Percentiles rank a stretch among this genome's conserved stretches.
phyloP scores from a whole-genome alignment of 2,888 invertebrate genomes.

The Pandemis corylana region DNA sequence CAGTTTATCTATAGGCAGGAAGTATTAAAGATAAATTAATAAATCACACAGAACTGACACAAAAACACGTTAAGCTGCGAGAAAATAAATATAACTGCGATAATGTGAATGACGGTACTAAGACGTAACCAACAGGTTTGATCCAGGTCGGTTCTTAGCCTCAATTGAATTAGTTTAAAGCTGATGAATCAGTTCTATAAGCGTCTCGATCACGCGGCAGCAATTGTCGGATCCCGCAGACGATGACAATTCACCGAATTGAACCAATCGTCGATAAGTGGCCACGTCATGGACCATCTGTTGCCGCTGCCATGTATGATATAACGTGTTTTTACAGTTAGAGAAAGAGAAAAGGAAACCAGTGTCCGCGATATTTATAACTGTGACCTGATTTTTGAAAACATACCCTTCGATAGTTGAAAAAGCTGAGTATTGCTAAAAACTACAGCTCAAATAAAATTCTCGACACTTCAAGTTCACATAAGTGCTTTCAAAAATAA shows the following conservation, averaged over 20 bases:
- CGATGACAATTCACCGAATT: constrained; percentile 33
- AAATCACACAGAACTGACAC: neutral
- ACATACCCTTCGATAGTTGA: too few relatives aligned
- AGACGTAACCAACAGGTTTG: constrained; percentile 14
- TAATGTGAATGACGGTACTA: neutral
- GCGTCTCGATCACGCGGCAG: constrained; percentile 29
- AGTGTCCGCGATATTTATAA: neutral
- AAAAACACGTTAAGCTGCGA: neutral
- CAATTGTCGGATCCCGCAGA: constrained; percentile 34
- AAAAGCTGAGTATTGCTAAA: too few relatives aligned
- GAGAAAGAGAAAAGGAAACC: neutral
- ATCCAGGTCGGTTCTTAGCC: constrained; percentile 26
- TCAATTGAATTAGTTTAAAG: constrained; percentile 34
- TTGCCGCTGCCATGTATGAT: constrained; percentile 13
- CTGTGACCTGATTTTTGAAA: neutral
- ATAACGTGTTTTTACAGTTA: constrained; percentile 18
- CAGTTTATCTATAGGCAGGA: neutral
- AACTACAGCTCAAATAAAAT: too few relatives aligned
- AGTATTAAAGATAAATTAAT: constrained; percentile 1
- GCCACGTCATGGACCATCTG: constrained; percentile 38
- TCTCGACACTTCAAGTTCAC: too few relatives aligned
- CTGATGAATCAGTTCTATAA: constrained; percentile 39
- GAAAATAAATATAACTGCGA: neutral
- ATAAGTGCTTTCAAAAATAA: too few relatives aligned
- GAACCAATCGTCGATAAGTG: constrained; percentile 26